Evolutionary conservation across 64 coral and sea anemone genomes (phyloP), one percentile per base, ranked within the genome.

Genomic region (Montipora efflorescens): DNA sequence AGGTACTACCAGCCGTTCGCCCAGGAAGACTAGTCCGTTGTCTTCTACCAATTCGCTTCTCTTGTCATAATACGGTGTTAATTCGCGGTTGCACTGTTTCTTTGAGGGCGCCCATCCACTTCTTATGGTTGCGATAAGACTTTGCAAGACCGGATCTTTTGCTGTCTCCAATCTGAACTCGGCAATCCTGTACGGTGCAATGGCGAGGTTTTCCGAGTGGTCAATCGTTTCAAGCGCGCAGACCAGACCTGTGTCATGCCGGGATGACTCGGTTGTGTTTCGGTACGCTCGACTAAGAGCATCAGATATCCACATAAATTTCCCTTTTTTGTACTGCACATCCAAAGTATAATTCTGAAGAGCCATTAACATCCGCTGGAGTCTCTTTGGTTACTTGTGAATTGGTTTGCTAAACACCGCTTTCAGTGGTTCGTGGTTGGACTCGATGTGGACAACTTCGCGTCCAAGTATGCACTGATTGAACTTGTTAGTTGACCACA

Each of bases 11-110:
- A 36, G 28, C 28, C 1, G 1, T 36, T 36, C 28, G 28, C 28
- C 28, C 28, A 68, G 90, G 75, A 82, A 95, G 43, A 95, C 20
- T 22, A 95, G 44, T 7, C 89, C 88, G 4, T 87, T 82, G 50
- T 93, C 50, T 46, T 87, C 59, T 66, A 57, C 59, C n/a, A 93
- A 57, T 13, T 87, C 82, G 2, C 87, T 85, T 8, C 84, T 55
- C 8, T 87, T 55, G 80, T 94, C 53, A 57, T 57, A 8, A 57
- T 57, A 89, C 13, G 93, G 93, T 18, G 49, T 55, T 20, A 87
- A 74, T 59, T 61, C 46, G 28, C 67, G 59, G 14, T 61, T 8
- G 3, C 53, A 11, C 19, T 13, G 6, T 48, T 25, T 74, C 70
- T 73, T 87, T 6, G 64, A 68, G 19, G 46, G 14, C 14, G 44